phyloP scores from a whole-genome alignment of 2,113 vertebrate genomes.

The Ia io region DNA sequence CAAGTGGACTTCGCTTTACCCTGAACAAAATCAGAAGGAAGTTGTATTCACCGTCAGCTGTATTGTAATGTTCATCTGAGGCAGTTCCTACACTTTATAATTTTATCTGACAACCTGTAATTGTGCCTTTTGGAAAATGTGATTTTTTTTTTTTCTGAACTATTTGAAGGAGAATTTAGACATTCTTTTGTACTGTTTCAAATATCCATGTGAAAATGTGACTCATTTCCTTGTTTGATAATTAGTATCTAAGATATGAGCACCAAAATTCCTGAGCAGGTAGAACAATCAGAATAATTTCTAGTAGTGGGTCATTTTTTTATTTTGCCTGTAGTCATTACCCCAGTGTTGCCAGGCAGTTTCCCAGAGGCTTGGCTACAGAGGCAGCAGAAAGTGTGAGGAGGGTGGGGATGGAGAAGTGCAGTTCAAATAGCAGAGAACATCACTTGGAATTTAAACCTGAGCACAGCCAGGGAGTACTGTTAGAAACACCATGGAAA shows the following conservation, averaged over 20 bases:
- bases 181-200: not conserved
- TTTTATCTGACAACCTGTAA: constrained; percentile 16
- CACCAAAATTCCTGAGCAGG: not conserved
- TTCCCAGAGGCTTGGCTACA: not conserved
- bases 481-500: constrained; percentile 26
- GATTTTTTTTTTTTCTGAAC: constrained; percentile 11
- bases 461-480: constrained; percentile 44
- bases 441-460: constrained; percentile 52
- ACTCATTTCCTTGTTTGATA: not conserved
- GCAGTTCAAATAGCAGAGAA: constrained; percentile 48
- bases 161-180: not conserved
- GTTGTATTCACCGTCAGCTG: not conserved
- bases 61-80: too few species aligned
- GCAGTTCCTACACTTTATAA: not conserved
- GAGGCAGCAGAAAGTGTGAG: not conserved
- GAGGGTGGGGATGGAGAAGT: constrained; percentile 54
- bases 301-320: not conserved
- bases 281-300: not conserved
- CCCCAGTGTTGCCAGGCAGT: not conserved
- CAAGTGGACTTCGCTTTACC: not conserved
- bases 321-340: not conserved
- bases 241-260: not conserved
- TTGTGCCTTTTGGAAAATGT: not conserved
- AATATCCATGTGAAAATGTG: not conserved
- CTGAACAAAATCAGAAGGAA: not conserved